Evolutionary conservation across 2,113 vertebrate species (phyloP).

Genomic region (Collichthys lucidus): DNA sequence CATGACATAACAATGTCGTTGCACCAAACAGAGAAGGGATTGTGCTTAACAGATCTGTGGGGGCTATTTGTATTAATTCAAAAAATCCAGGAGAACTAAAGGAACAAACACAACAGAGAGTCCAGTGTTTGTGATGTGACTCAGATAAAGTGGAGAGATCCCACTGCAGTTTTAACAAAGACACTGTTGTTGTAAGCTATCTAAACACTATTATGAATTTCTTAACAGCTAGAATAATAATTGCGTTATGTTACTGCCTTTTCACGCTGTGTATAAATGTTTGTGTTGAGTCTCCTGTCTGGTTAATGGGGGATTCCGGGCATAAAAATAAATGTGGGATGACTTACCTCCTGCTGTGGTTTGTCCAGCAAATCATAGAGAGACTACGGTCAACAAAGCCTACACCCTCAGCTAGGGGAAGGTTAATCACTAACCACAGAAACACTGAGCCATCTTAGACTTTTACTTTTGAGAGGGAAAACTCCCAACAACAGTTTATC

Average conservation of each 20-base stretch:
- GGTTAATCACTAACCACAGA: conserved; percentile 40
- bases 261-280: conserved; percentile 60
- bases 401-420: conserved; percentile 44
- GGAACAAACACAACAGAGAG: conserved; percentile 11
- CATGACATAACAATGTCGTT: neutral
- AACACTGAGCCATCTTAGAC: conserved; percentile 24
- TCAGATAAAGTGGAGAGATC: conserved; percentile 30
- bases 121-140: conserved; percentile 30
- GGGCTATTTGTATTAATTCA: conserved; percentile 10
- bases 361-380: conserved; percentile 37
- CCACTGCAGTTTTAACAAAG: conserved; percentile 2
- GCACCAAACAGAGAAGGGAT: neutral
- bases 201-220: conserved; percentile 51
- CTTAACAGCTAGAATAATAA: conserved; percentile 54
- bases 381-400: conserved; percentile 36
- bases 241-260: conserved; percentile 31
- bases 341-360: conserved; percentile 56
- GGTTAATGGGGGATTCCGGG: conserved; percentile 66
- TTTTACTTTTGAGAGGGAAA: conserved; percentile 12
- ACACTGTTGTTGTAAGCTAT: conserved; percentile 42
- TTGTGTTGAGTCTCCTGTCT: conserved; percentile 59
- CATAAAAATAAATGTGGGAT: conserved; percentile 58
- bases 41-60: neutral
- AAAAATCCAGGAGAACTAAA: neutral
- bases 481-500: conserved; percentile 20